phyloP scores from a whole-genome alignment of 1,140 invertebrate genomes.

The Pseudachorutes palmiensis region DNA sequence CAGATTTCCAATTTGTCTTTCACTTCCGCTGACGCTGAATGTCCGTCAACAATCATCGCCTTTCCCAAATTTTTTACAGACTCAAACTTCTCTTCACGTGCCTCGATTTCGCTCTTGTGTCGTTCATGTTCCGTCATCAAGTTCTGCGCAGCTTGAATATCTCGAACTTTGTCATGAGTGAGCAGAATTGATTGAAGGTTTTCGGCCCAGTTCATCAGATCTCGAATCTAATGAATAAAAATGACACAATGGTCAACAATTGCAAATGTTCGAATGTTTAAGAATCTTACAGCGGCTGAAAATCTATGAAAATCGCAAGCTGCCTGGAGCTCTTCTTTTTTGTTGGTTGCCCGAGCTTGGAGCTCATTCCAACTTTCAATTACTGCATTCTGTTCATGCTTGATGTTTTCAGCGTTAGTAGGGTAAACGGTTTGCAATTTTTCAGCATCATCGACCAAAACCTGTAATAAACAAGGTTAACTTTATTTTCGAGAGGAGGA shows the following conservation, averaged over 20 bases:
- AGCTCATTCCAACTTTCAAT: constrained; percentile 78
- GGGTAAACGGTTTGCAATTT: constrained; percentile 81
- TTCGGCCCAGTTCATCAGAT: constrained; percentile 80
- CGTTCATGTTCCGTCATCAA: constrained; percentile 84
- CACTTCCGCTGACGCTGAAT: constrained; percentile 56
- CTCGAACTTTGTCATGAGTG: constrained; percentile 71
- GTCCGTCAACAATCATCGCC: constrained; percentile 73
- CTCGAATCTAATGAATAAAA: constrained; percentile 56
- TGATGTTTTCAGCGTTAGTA: constrained; percentile 80
- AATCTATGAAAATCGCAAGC: constrained; percentile 85
- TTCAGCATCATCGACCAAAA: constrained; percentile 81
- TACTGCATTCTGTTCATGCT: constrained; percentile 72
- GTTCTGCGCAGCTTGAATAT: constrained; percentile 76
- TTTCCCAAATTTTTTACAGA: constrained; percentile 69
- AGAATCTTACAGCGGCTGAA: constrained; percentile 54
- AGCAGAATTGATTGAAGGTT: constrained; percentile 69
- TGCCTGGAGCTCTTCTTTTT: constrained; percentile 72
- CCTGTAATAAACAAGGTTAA: too few relatives aligned
- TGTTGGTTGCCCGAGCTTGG: constrained; percentile 66
- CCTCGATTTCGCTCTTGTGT: constrained; percentile 88
- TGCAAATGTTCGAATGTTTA: too few relatives aligned
- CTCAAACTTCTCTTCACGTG: constrained; percentile 76
- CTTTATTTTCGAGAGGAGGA: too few relatives aligned
- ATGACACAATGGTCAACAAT: not conserved
- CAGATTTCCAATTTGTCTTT: constrained; percentile 56